Conservation (phyloP, 1,140 invertebrate genomes). For the Tetramorium simillimum region DNA sequence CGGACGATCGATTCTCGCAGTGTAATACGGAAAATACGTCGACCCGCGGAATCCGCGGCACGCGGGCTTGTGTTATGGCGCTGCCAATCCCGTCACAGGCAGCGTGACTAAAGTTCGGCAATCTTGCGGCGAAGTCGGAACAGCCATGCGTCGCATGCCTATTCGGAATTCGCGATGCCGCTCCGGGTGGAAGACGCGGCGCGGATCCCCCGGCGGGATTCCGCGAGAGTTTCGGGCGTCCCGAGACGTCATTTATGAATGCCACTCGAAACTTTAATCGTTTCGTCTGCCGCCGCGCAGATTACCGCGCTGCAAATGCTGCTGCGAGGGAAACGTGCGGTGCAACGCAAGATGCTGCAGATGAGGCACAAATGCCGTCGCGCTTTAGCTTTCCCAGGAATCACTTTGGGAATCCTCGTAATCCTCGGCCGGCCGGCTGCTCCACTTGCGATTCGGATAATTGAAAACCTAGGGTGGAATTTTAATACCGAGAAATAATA, state of each 20-base stretch:
- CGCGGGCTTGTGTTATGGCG: background rate
- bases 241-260: constrained; percentile 52
- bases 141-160: background rate
- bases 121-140: constrained; percentile 43
- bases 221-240: constrained; percentile 60
- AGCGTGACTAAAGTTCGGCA: constrained; percentile 56
- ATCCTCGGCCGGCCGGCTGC: too few relatives aligned
- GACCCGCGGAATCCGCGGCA: background rate
- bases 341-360: background rate
- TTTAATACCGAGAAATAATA: background rate
- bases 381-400: background rate
- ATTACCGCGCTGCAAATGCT: constrained; percentile 18
- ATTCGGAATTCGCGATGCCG: constrained; percentile 21
- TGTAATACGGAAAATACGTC: constrained; percentile 1
- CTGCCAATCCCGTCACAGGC: background rate
- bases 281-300: constrained; percentile 40
- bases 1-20: background rate
- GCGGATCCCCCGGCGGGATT: constrained; percentile 24
- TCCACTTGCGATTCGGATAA: background rate
- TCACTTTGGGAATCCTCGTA: background rate
- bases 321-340: background rate
- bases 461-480: background rate
- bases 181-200: background rate
- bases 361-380: background rate
- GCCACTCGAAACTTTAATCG: constrained; percentile 62